Base-by-base conservation (phyloP, 64 coral and sea anemone species). In the Anthopleura sola region DNA sequence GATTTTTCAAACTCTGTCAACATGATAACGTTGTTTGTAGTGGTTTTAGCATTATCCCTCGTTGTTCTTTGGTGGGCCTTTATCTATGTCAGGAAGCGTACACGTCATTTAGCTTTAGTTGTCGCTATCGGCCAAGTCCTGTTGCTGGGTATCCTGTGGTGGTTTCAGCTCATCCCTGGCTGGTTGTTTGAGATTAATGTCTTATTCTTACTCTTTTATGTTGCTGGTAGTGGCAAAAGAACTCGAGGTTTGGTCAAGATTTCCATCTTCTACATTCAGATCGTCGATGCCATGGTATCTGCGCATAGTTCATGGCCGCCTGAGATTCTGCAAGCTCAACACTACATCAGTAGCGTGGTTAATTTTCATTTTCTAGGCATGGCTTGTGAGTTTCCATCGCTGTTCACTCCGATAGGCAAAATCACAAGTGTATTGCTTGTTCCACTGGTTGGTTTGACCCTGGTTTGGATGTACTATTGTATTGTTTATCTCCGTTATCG, bases 251-350 rank as follows among this genome's bases (percentile, higher is more conserved):
- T 91, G 8, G 48, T 95, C 10, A 92, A 92, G 75, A 92, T 92
- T 46, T 77, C 86, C 47, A 83, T 96, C 28, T 96, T 96, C 60
- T 92, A 96, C 76, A 86, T 96, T 36, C 94, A 96, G 26, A 83
- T 92, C 9, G 53, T 92, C 17, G 90, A 96, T 78, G 94, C 94
- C 23, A 71, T 96, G 78, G 32, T 96, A 50, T 92, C 90, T 28
- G 82, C 85, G 60, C 75, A 48, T 8, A 79, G 85, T 17, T 71
- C 66, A 71, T 85, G 56, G 83, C 56, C 83, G 12, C 37, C 36
- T 20, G 53, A 40, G 32, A 64, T 85, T 18, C 26, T 64, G 3
- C 54, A 66, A 44, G 54, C 37, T 56, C 83, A 85, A 19, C 86
- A 87, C 44, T 92, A 83, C 33, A 46, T 96, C 36, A 82, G 83